A percentile compares a stretch with the other conserved stretches of the same genome.
phyloP scores from a whole-genome alignment of 2,888 invertebrate genomes.

The Trileptium ribeirensis region DNA sequence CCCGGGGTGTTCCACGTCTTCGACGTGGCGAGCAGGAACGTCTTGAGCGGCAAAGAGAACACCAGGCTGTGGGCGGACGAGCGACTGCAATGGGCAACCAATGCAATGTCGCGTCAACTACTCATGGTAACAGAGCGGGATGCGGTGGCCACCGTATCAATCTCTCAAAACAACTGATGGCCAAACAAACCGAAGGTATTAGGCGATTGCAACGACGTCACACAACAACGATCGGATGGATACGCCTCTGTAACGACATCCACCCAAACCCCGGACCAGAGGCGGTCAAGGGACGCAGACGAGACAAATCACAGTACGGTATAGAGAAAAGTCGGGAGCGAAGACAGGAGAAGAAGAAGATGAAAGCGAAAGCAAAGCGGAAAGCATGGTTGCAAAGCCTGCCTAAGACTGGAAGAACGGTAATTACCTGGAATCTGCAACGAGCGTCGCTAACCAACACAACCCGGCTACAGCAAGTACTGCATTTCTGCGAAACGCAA shows the following conservation, averaged over 20 bases:
- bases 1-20: conserved; percentile 8
- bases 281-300: not conserved
- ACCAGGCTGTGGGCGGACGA: not conserved
- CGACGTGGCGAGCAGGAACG: conserved; percentile 12
- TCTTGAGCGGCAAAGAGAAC: conserved; percentile 2
- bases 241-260: not conserved
- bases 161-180: conserved; percentile 3
- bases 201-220: conserved; percentile 5
- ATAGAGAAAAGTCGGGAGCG: not conserved
- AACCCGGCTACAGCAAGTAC: not conserved
- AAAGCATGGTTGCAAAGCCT: not conserved
- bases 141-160: not conserved
- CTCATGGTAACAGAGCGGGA: conserved; percentile 3
- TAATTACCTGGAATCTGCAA: conserved; percentile 2
- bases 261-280: not conserved
- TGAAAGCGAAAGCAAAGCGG: not conserved
- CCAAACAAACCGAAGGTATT: not conserved
- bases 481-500: not conserved
- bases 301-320: not conserved
- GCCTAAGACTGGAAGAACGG: not conserved
- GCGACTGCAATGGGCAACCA: not conserved
- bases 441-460: not conserved
- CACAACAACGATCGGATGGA: not conserved
- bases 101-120: not conserved
- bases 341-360: conserved; percentile 9